These are phyloP conservation scores for Tetranychus truncatus DNA, from an alignment of 2,888 invertebrate species.

Conservation along the genomic window DNA sequence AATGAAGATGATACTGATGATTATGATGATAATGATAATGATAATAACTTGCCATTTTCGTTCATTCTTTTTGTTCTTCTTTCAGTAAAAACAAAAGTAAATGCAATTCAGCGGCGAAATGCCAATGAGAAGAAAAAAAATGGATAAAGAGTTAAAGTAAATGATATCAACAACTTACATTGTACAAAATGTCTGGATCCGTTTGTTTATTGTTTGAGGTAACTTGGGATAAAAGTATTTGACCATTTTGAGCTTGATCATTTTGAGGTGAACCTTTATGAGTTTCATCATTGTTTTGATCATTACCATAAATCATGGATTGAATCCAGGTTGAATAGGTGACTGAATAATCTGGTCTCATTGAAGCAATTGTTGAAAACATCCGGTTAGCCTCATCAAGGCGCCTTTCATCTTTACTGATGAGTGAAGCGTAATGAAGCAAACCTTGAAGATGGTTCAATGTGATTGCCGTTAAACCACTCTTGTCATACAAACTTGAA, in stretches of 20 bases:
- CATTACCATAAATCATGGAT: constrained; percentile 11
- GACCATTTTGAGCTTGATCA: constrained; percentile 5
- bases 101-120: too few species aligned
- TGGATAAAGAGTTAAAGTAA: too few species aligned
- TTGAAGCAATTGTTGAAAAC: background rate
- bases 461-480: background rate
- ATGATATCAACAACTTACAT: constrained; percentile 19
- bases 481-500: background rate
- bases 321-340: constrained; percentile 17
- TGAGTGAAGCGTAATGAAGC: constrained; percentile 8
- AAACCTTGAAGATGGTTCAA: constrained; percentile 13
- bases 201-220: constrained; percentile 13
- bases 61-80: too few species aligned
- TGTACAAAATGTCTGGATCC: constrained; percentile 21
- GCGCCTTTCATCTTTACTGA: constrained; percentile 11
- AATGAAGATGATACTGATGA: background rate
- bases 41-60: background rate
- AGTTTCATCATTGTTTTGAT: constrained; percentile 4
- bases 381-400: constrained; percentile 14
- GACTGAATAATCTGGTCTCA: constrained; percentile 15
- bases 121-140: too few species aligned
- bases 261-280: too few species aligned
- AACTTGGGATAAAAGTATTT: constrained; percentile 11
- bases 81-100: too few species aligned
- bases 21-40: background rate